Evolutionary conservation across 2,113 vertebrate genomes (phyloP).

Genomic region (Rattus rattus): DNA sequence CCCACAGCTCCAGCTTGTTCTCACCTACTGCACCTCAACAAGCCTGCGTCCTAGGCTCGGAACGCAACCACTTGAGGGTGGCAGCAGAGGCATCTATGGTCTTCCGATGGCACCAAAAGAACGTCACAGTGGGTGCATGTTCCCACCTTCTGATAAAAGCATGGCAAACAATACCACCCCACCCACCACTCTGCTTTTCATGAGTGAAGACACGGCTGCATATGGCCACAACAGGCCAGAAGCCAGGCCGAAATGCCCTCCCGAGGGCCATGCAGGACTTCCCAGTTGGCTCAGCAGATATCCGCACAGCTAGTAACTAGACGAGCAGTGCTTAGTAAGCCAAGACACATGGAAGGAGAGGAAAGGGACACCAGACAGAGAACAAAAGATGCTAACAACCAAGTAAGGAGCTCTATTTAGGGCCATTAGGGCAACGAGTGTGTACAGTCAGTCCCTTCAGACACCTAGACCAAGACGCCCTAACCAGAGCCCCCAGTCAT

Average conservation of each 20-base stretch:
- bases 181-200: not conserved
- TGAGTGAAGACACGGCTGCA: not conserved
- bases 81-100: fast-evolving
- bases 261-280: not conserved
- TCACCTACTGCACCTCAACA: not conserved
- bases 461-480: not conserved
- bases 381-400: not conserved
- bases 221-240: not conserved
- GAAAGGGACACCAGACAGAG: not conserved
- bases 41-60: not conserved
- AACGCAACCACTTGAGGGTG: fast-evolving
- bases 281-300: not conserved
- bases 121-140: fast-evolving
- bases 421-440: fast-evolving
- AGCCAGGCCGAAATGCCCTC: not conserved
- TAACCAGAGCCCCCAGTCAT: not conserved
- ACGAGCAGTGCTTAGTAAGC: not conserved
- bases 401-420: fast-evolving
- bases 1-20: not conserved
- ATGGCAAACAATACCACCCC: not conserved
- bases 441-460: not conserved
- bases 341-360: not conserved
- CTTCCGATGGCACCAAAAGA: fast-evolving
- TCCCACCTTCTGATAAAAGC: not conserved
- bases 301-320: fast-evolving